Base-by-base conservation (phyloP, 2,113 vertebrate species). In the Pimephales promelas region DNA sequence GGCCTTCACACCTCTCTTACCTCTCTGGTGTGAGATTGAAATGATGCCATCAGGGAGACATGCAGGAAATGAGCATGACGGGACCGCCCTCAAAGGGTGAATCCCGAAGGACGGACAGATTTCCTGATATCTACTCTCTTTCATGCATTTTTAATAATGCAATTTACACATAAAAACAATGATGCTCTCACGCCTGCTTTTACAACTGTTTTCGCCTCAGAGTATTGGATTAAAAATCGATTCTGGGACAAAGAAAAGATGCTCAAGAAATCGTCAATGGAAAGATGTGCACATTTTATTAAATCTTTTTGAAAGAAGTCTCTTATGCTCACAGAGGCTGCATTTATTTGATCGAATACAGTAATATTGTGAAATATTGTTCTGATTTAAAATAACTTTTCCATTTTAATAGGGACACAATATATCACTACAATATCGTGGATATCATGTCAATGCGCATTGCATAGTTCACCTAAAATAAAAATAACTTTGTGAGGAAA, bases 121-220 rank as follows among this genome's bases (percentile, higher is more conserved):
- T 70, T 62, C 72, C 26, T 52, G 66, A 54, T 18, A 72, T 47
- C 68, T 75, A 57, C 62, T 76, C 68, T 36, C 16, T 26, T 61
- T 83, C 68, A 74, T 80, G 43, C 54, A 80, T 86, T 54, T 83
- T 83, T 86, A 47, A 86, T 74, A 18, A 57, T 7, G 5, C 20
- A 57, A 68, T 79, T 36, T 75, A 73, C 68, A 31, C 79, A 47
- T 47, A 31, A 79, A 64, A 64, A 64, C 40, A 73, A 76, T 49
- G 1, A 36, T 34, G 14, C 66, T 66, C 47, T 34, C 11, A 6
- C 2, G 1, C 22, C 3, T 64, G 57, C 78, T 49, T 64, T 85
- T 14, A 40, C 3, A 3, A 36, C n/a, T 20, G 3, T 34, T 66
- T 26, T 20, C 10, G 10, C 18, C 6, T 10, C 10, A 18, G 43